These are phyloP conservation scores for Lagopus leucura DNA, from an alignment of 2,113 vertebrate genomes.

Conservation along the genomic window DNA sequence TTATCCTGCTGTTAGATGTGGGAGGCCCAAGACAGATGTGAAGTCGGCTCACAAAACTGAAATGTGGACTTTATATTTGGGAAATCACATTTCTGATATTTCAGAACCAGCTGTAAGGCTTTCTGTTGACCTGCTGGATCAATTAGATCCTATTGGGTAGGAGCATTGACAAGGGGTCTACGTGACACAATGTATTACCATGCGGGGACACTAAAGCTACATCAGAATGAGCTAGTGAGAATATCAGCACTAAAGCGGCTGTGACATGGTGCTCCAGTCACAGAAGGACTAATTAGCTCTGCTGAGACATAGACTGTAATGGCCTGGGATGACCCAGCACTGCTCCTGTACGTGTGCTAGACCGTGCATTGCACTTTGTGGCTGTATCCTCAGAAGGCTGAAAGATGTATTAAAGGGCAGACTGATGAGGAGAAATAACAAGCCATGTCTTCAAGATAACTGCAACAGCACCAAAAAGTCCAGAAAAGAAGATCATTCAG, in stretches of 20 bases:
- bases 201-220: neutral
- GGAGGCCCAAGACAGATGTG: neutral
- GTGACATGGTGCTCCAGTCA: neutral
- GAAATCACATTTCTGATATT: neutral
- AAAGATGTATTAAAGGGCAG: neutral
- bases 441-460: neutral
- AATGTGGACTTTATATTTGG: neutral
- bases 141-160: neutral
- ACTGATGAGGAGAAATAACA: neutral
- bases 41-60: neutral
- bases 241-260: neutral
- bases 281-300: slow-evolving; percentile 24
- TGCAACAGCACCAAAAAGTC: neutral
- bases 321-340: neutral
- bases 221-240: neutral
- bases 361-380: neutral
- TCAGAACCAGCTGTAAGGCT: neutral
- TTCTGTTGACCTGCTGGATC: neutral
- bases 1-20: neutral
- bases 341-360: neutral
- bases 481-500: neutral
- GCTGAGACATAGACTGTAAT: neutral
- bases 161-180: neutral
- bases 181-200: neutral
- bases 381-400: neutral